A percentile compares a stretch with the other conserved stretches of the same genome.
These are phyloP conservation scores for Cepphus grylle DNA, from an alignment of 2,113 vertebrate genomes.

Conservation along the genomic window DNA sequence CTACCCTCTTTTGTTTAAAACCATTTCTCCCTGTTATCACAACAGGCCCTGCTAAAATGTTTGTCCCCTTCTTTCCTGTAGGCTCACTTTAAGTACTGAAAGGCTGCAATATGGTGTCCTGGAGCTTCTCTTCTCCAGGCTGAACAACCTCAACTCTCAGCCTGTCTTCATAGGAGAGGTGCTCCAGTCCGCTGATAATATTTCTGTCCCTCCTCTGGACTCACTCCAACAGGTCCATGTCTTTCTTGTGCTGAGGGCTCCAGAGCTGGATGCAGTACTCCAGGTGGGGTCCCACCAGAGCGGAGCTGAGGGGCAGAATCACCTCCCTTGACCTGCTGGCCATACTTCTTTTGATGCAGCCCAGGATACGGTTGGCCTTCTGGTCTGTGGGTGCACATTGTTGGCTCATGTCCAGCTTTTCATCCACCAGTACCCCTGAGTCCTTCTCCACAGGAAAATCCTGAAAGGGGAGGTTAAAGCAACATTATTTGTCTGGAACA, in stretches of 20 bases:
- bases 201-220: rapidly evolving
- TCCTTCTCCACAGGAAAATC: background rate
- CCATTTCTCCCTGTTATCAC: background rate
- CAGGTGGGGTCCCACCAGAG: background rate
- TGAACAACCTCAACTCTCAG: background rate
- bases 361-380: rapidly evolving
- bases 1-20: background rate
- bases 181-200: background rate
- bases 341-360: rapidly evolving
- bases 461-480: background rate
- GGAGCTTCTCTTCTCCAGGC: background rate
- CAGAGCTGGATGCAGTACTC: rapidly evolving
- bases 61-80: background rate
- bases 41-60: background rate
- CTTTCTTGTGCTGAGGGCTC: background rate
- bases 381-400: rapidly evolving
- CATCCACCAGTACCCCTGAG: background rate
- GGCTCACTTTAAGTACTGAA: background rate
- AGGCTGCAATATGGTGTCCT: background rate
- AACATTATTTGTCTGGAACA: background rate
- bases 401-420: rapidly evolving
- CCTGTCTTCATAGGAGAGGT: background rate
- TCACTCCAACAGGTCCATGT: rapidly evolving
- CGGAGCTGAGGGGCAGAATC: background rate
- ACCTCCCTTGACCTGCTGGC: background rate